Conservation (phyloP, 2,888 invertebrate genomes). For the Mimachlamys varia region DNA sequence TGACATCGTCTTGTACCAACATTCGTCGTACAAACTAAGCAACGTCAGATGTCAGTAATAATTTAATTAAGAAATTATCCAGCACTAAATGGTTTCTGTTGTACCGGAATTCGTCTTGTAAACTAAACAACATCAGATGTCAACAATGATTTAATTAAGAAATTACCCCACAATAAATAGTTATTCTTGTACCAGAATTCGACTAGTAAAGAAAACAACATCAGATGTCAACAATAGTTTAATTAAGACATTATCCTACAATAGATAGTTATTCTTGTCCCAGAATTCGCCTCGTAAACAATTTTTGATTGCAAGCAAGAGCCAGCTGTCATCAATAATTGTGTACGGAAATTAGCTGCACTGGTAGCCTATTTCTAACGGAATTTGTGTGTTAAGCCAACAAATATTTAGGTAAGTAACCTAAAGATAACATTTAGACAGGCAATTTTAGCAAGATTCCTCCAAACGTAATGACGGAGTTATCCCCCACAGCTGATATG, state of each 20-base stretch:
- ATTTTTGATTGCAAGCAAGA: not conserved
- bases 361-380: not conserved
- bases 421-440: conserved; percentile 1
- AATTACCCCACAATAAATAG: not conserved
- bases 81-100: not conserved
- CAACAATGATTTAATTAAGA: not conserved
- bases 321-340: not conserved
- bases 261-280: not conserved
- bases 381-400: not conserved
- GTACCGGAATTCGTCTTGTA: not conserved
- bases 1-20: not conserved
- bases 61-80: not conserved
- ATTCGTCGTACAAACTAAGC: not conserved
- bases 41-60: not conserved
- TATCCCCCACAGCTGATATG: not conserved
- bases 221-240: not conserved
- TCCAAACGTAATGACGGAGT: not conserved
- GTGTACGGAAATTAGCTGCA: not conserved
- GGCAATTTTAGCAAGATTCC: not conserved
- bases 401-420: not conserved
- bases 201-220: not conserved
- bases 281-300: not conserved
- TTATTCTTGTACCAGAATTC: not conserved
- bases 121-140: not conserved
- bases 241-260: not conserved